phyloP scores from a whole-genome alignment of 2,888 invertebrate genomes.

The Phyto melanocephala region DNA sequence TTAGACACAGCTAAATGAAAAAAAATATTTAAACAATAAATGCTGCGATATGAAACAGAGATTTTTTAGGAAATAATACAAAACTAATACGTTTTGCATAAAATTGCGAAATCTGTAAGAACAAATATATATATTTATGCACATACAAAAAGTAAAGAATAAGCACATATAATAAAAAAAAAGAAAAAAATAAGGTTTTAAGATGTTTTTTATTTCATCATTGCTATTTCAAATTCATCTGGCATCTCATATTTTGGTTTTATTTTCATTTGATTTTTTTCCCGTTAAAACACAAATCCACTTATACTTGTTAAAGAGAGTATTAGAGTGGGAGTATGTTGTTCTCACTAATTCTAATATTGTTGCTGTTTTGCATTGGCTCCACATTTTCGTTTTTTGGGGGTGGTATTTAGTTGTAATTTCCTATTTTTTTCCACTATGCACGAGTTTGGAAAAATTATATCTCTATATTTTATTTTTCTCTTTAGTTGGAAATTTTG shows the following conservation, averaged over 20 bases:
- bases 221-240: background rate
- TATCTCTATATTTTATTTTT: background rate
- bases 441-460: background rate
- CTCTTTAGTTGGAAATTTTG: conserved; percentile 11
- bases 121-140: no score
- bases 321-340: background rate
- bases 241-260: background rate
- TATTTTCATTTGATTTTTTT: background rate
- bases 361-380: background rate
- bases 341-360: background rate
- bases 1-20: no score
- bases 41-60: no score
- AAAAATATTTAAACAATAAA: no score
- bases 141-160: no score
- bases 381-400: background rate
- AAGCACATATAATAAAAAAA: no score
- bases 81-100: no score
- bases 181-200: no score
- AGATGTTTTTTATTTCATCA: no score
- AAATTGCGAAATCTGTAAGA: no score
- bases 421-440: conserved; percentile 7
- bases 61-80: no score
- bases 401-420: background rate
- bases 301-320: conserved; percentile 10
- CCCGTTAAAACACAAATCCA: background rate